Evolutionary conservation across 2,797 vertebrate genomes (phyloP).

Genomic region (Decapterus maruadsi): DNA sequence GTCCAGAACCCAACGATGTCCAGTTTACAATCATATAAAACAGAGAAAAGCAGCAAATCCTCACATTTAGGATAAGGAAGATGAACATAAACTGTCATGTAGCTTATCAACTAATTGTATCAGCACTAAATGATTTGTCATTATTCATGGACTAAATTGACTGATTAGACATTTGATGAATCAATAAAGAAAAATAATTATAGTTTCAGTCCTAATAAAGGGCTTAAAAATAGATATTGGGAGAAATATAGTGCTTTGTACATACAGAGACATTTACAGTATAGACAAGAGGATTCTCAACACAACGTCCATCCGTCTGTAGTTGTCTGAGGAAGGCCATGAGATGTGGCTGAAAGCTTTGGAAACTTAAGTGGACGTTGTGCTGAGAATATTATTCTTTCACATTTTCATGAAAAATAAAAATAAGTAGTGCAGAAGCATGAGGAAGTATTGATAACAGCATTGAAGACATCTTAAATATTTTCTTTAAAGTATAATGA

Average conservation of each 20-base stretch:
- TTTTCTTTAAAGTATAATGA: slow-evolving; percentile 36
- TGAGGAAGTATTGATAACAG: slow-evolving; percentile 36
- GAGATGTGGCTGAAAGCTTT: slow-evolving; percentile 19
- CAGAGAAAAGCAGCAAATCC: slow-evolving; percentile 48
- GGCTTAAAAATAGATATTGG: slow-evolving; percentile 53
- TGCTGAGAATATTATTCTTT: slow-evolving; percentile 27
- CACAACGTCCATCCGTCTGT: slow-evolving; percentile 43
- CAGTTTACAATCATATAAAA: slow-evolving; percentile 10
- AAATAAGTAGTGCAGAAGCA: slow-evolving; percentile 49
- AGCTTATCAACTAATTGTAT: slow-evolving; percentile 12
- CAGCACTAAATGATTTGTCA: not conserved
- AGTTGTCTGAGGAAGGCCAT: slow-evolving; percentile 28
- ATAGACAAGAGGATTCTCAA: slow-evolving; percentile 47
- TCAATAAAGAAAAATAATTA: slow-evolving; percentile 46
- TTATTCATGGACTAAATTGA: slow-evolving; percentile 9
- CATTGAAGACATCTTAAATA: slow-evolving; percentile 51
- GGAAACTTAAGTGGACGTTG: slow-evolving; percentile 43
- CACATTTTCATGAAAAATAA: slow-evolving; percentile 46
- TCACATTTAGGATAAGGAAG: slow-evolving; percentile 19
- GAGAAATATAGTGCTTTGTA: slow-evolving; percentile 57
- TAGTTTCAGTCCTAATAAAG: slow-evolving; percentile 39
- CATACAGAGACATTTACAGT: slow-evolving; percentile 66
- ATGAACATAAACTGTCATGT: slow-evolving; percentile 7
- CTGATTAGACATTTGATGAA: slow-evolving; percentile 36
- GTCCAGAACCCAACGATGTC: slow-evolving; percentile 9